These are phyloP conservation scores for Campylomormyrus numenius DNA, from an alignment of 2,113 vertebrate species.

Conservation along the genomic window DNA sequence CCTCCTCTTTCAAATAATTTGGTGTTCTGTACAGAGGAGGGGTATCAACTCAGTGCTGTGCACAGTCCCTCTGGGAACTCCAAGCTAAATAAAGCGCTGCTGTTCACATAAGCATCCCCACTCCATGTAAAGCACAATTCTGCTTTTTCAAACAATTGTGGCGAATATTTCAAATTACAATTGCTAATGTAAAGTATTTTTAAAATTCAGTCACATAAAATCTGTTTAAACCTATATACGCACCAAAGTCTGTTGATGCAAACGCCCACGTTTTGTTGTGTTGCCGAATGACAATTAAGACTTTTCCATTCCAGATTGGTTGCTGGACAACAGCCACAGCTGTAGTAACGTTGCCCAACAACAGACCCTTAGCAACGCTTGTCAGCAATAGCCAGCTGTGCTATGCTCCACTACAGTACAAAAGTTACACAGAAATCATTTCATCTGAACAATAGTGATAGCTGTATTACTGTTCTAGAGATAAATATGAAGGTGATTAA, in stretches of 20 bases:
- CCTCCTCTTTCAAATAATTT: background rate
- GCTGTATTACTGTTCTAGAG: background rate
- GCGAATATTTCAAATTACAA: background rate
- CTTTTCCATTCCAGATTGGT: background rate
- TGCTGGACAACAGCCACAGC: background rate
- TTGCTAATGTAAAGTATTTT: background rate
- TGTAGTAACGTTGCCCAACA: background rate
- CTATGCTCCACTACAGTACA: background rate
- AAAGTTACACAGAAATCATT: background rate
- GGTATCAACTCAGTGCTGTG: background rate
- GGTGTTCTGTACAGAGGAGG: background rate
- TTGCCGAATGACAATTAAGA: background rate
- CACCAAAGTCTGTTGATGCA: background rate
- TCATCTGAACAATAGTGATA: background rate
- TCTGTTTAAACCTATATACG: background rate
- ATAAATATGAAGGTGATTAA: background rate
- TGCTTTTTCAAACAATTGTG: background rate
- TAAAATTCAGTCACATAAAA: background rate
- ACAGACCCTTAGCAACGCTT: background rate
- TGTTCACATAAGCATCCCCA: background rate
- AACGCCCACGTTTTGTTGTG: background rate
- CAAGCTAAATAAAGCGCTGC: background rate
- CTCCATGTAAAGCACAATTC: background rate
- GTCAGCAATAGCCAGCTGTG: background rate
- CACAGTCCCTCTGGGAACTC: background rate